These are phyloP conservation scores for Glossosoma conforme DNA, from an alignment of 1,140 invertebrate genomes.

Conservation along the genomic window DNA sequence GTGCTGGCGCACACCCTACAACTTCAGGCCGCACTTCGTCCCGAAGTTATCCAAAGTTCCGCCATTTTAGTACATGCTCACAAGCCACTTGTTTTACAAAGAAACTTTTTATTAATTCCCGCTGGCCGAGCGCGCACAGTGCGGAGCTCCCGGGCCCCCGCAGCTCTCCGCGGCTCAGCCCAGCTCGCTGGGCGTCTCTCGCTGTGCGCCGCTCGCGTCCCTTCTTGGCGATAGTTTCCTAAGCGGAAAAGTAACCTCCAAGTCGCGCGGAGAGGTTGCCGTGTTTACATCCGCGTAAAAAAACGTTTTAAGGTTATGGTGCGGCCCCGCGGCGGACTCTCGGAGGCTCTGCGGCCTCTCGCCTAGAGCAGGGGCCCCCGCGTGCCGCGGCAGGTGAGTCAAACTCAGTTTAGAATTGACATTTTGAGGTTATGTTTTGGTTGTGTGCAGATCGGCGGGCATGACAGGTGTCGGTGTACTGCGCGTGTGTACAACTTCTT, in stretches of 20 bases:
- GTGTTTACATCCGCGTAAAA: slow-evolving; percentile 22
- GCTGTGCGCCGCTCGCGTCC: slow-evolving; percentile 39
- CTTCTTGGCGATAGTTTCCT: slow-evolving; percentile 25
- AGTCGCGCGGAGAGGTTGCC: slow-evolving; percentile 3
- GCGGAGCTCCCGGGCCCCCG: slow-evolving; percentile 12
- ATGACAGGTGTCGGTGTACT: slow-evolving; percentile 11
- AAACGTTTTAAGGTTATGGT: too few relatives aligned
- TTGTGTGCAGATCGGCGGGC: slow-evolving; percentile 17
- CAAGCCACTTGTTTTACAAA: slow-evolving; percentile 56
- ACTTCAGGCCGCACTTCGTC: slow-evolving; percentile 49
- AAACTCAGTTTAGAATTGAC: slow-evolving; percentile 1
- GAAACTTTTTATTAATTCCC: slow-evolving; percentile 56
- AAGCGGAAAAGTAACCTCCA: slow-evolving; percentile 18
- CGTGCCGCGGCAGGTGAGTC: slow-evolving; percentile 17
- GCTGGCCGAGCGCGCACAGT: slow-evolving; percentile 51
- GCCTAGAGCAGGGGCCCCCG: too few relatives aligned
- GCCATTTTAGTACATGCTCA: slow-evolving; percentile 55
- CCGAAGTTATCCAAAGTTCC: slow-evolving; percentile 55
- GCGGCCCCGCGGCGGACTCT: too few relatives aligned
- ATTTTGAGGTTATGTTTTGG: slow-evolving; percentile 30
- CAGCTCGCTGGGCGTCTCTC: slow-evolving; percentile 47
- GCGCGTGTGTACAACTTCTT: background rate
- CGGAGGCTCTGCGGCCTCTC: too few relatives aligned
- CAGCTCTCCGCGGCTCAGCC: slow-evolving; percentile 32
- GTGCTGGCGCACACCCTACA: slow-evolving; percentile 37